Evolutionary conservation across 2,888 invertebrate species (phyloP), one percentile per base, ranked within the genome.

Genomic region (Alitta virens): DNA sequence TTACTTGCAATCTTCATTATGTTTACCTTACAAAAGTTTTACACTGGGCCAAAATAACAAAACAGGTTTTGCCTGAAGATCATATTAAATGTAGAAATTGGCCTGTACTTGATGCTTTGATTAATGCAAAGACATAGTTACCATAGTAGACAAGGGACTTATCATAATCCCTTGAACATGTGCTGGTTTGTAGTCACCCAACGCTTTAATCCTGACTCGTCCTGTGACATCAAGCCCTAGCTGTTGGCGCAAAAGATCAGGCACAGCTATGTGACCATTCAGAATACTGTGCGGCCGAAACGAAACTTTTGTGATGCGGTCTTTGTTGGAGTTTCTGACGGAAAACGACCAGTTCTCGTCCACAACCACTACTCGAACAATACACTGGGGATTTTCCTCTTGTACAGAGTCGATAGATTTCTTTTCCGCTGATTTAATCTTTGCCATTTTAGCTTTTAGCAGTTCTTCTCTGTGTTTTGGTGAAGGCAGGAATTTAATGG

Each of bases 191-290:
- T 53, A 18, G 7, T 21, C 46, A 46, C 21, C 18, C 7, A 64
- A 50, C 2, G 55, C 27, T 21, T 52, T 27, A 5, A 64, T 23
- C 50, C 60, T 40, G 25, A 62, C 61, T 18, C 42, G 23, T 7
- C 53, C 27, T 2, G 54, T 60, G 1, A 42, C 66, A 33, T 76
- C 77, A 2, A 76, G 64, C 40, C 72, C 74, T 50, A 76, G 52
- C 63, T 72, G 72, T 14, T 75, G 50, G 26, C 78, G 62, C 52
- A 78, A 62, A 40, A 72, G 57, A 52, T 74, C 73, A 1, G 75
- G 72, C 14, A 78, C 62, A 18, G 76, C 65, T 54, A 76, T 71
- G 67, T 77, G 77, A 63, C 74, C 75, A 40, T 60, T 49, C 2
- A 68, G 27, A 14, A 14, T 23, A 46, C 46, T 21, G n/a, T 46